phyloP scores from a whole-genome alignment of 2,888 invertebrate species.

The Priocnemis perturbator region DNA sequence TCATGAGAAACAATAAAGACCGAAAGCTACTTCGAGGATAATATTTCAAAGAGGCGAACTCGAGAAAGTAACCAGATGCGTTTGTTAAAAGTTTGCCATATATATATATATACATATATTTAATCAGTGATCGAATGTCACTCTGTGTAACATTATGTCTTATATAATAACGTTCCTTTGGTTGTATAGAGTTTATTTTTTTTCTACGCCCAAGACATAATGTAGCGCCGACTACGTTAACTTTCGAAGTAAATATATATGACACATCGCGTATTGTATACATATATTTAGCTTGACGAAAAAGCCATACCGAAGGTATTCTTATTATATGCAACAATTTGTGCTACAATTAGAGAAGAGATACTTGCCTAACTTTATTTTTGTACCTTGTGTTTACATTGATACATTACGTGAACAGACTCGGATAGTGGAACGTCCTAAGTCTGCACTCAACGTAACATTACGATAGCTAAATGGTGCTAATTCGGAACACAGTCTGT shows the following conservation, averaged over 20 bases:
- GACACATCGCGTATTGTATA: constrained; percentile 13
- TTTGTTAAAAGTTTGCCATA: constrained; percentile 5
- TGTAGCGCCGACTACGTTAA: neutral
- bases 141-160: constrained; percentile 42
- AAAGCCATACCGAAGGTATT: constrained; percentile 6
- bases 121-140: constrained; percentile 19
- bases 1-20: constrained; percentile 1
- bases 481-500: constrained; percentile 41
- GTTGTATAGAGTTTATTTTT: constrained; percentile 17
- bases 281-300: neutral
- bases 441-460: constrained; percentile 21
- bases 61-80: neutral
- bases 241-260: constrained; percentile 1
- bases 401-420: constrained; percentile 24
- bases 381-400: constrained; percentile 57
- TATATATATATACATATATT: neutral
- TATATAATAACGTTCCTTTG: constrained; percentile 28
- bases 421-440: constrained; percentile 16
- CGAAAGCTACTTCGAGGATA: neutral
- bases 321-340: constrained; percentile 19
- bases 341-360: constrained; percentile 32
- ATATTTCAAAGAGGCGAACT: neutral
- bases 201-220: too few relatives aligned
- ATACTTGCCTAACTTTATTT: constrained; percentile 57
- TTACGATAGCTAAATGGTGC: constrained; percentile 49